Base-by-base conservation (phyloP, 2,888 invertebrate species). In the Limnephilus marmoratus region DNA sequence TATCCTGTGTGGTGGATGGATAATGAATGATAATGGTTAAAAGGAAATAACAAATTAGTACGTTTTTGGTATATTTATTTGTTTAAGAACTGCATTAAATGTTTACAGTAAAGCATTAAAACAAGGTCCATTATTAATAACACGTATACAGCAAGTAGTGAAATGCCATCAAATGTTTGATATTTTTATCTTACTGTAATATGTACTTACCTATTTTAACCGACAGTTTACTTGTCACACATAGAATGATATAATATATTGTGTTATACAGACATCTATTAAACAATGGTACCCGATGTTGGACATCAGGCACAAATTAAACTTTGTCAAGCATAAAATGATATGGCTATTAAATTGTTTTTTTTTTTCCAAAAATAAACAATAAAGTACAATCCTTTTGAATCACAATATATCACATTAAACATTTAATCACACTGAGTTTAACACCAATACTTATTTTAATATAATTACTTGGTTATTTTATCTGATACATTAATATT, bases 341-440 rank as follows among this genome's bases (percentile, higher is more conserved):
- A 68, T 68, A 68, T 68, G 68, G 68, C 68, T 68, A 68, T 68
- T 68, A 68, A 68, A 68, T 68, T 68, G 68, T 68, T 68, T 68
- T 82, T 82, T 81, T 82, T 31, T 82, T 82, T 82, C 82, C 29
- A 82, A 82, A 82, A 34, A 82, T 82, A 82, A 82, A 82, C 29
- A 34, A 82, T 34, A 82, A 34, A 82, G 82, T 82, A 34, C 34
- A 31, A 34, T 82, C 82, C 34, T 82, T 82, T 82, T 34, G 82
- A 82, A 82, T 82, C 82, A 82, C 82, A 82, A 82, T 82, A 82
- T 82, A 82, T 82, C 82, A 82, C 82, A 82, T 82, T 82, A 82
- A 82, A 82, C 82, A 82, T 82, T 82, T 82, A 82, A 82, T 82
- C 82, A 82, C 82, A 82, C 82, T 68, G 68, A 34, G 82, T 82